Conservation (phyloP, 2,888 invertebrate species). For the Azorinus chamasolen region DNA sequence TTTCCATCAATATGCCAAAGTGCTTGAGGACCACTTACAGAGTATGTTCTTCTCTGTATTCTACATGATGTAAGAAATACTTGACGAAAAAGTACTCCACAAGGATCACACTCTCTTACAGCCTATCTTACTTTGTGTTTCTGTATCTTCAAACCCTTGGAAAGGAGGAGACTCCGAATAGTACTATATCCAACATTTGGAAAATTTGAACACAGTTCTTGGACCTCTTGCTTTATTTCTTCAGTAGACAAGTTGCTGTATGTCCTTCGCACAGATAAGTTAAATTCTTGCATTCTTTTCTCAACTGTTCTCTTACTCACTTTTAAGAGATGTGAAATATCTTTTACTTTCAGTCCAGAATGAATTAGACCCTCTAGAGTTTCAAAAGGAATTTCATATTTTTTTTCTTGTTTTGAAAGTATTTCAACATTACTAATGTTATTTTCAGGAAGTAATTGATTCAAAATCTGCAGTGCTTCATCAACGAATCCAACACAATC, state of each 20-base stretch:
- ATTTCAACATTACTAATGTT: conserved; percentile 4
- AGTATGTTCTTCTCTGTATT: conserved; percentile 21
- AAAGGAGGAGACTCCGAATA: conserved; percentile 24
- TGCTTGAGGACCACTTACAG: conserved; percentile 6
- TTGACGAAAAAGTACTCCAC: conserved; percentile 27
- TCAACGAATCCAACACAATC: conserved; percentile 13
- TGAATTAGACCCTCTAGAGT: conserved; percentile 17
- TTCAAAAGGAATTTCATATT: conserved; percentile 34
- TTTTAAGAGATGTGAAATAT: conserved; percentile 19
- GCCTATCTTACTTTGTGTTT: conserved; percentile 4
- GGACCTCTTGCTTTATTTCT: conserved; percentile 15
- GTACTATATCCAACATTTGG: conserved; percentile 33
- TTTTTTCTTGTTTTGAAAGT: conserved; percentile 17
- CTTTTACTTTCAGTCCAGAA: conserved; percentile 31
- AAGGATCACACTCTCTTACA: conserved; percentile 36
- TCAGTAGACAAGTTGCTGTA: conserved; percentile 25
- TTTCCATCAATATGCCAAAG: conserved; percentile 14
- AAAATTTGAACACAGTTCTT: conserved; percentile 18
- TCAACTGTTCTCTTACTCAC: conserved; percentile 41
- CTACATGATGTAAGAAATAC: conserved; percentile 23
- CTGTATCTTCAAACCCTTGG: conserved; percentile 21
- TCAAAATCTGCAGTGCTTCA: conserved; percentile 21
- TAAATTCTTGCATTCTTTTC: conserved; percentile 33
- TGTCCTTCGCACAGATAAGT: conserved; percentile 21
- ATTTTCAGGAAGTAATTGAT: conserved; percentile 6